These are phyloP conservation scores for Sebastes baramenuke DNA, from an alignment of 2,797 vertebrate species.

Conservation along the genomic window DNA sequence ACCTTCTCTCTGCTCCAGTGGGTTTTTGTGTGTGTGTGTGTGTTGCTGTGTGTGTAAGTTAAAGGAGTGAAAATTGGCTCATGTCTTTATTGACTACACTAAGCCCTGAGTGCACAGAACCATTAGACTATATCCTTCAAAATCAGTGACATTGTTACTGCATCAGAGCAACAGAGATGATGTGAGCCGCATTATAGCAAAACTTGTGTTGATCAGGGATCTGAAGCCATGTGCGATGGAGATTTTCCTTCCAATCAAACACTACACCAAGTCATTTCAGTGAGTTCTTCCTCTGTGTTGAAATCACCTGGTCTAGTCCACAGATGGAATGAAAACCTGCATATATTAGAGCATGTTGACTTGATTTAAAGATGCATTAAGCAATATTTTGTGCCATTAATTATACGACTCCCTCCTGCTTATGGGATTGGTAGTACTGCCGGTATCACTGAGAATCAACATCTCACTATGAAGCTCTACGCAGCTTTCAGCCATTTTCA, in stretches of 20 bases:
- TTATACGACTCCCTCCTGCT: constrained; percentile 27
- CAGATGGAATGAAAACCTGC: constrained; percentile 54
- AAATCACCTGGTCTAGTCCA: constrained; percentile 55
- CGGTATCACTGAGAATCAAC: constrained; percentile 33
- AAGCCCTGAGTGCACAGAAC: neutral
- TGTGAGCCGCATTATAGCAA: constrained; percentile 46
- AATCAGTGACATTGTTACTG: constrained; percentile 5
- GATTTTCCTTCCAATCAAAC: constrained; percentile 57
- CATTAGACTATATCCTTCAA: constrained; percentile 13
- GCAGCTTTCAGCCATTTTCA: constrained; percentile 21
- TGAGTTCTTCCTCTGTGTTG: constrained; percentile 27
- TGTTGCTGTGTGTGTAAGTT: constrained; percentile 6
- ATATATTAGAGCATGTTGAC: constrained; percentile 38
- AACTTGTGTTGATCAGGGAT: constrained; percentile 32
- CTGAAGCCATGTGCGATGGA: constrained; percentile 23
- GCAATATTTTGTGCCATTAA: constrained; percentile 33
- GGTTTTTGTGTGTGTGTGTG: constrained; percentile 1
- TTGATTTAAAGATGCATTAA: constrained; percentile 70
- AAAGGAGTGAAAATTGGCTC: constrained; percentile 27
- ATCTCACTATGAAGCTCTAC: constrained; percentile 15
- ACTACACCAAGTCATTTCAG: constrained; percentile 62
- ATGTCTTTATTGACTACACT: constrained; percentile 20
- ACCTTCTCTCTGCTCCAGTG: constrained; percentile 49
- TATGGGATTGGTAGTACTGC: constrained; percentile 15
- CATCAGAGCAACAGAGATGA: constrained; percentile 59